phyloP scores from a whole-genome alignment of 2,113 vertebrate species.

The Athene cunicularia region DNA sequence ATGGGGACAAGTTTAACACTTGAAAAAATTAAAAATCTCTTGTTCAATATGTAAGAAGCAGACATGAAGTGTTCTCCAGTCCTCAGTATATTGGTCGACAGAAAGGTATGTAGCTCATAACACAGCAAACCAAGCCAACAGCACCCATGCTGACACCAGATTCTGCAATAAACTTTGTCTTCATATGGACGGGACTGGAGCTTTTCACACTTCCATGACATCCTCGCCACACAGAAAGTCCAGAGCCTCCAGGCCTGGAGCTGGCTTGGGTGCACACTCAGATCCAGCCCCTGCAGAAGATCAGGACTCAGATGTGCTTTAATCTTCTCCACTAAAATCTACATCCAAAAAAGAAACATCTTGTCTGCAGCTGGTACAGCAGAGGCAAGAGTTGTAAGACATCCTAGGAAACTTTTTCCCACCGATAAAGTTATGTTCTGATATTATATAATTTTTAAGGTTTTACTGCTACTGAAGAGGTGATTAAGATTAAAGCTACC shows the following conservation, averaged over 20 bases:
- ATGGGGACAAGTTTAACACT: neutral
- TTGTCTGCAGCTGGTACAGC: neutral
- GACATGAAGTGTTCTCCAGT: neutral
- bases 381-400: neutral
- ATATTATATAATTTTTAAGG: neutral
- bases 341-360: neutral
- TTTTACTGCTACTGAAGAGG: neutral
- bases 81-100: neutral
- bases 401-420: neutral
- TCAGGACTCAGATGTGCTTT: neutral
- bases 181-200: neutral
- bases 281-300: neutral
- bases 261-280: accelerated
- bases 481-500: neutral
- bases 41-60: neutral
- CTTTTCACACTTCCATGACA: neutral
- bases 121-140: neutral
- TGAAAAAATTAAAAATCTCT: neutral
- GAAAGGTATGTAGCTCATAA: neutral
- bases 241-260: neutral
- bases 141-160: neutral
- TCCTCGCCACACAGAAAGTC: neutral
- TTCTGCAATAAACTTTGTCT: neutral
- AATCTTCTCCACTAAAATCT: neutral
- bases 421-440: neutral